phyloP scores from a whole-genome alignment of 2,888 invertebrate genomes.

The Synergus japonicus region DNA sequence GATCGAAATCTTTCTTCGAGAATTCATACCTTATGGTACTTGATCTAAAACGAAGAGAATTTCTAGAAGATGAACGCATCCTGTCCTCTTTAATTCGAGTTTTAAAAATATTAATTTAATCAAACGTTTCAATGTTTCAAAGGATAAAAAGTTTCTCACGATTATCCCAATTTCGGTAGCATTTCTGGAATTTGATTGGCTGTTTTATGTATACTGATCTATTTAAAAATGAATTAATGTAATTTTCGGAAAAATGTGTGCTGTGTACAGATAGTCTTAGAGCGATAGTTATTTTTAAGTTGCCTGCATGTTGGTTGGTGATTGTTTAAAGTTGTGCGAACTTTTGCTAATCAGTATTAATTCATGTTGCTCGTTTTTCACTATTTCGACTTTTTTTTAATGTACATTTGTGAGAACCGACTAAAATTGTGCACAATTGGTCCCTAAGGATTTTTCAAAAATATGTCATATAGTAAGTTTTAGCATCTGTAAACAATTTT shows the following conservation, averaged over 20 bases:
- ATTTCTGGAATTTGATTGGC: background rate
- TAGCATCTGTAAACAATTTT: background rate
- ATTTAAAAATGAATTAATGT: background rate
- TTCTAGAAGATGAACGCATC: background rate
- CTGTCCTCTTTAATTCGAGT: background rate
- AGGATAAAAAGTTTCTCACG: background rate
- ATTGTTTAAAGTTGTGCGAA: slow-evolving; percentile 13
- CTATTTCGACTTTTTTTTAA: background rate
- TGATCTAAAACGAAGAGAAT: slow-evolving; percentile 13
- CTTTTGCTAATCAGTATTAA: slow-evolving; percentile 34
- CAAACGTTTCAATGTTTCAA: background rate
- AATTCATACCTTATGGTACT: background rate
- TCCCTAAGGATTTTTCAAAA: background rate
- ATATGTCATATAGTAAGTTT: background rate
- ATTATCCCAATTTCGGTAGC: background rate
- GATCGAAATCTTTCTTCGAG: slow-evolving; percentile 14
- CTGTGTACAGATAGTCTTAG: background rate
- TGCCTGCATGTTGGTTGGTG: slow-evolving; percentile 19
- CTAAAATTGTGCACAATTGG: background rate
- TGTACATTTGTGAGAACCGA: background rate
- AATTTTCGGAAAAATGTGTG: slow-evolving; percentile 1
- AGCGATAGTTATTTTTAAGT: slow-evolving; percentile 4
- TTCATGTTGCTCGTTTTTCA: slow-evolving; percentile 9
- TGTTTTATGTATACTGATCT: background rate
- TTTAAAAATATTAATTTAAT: background rate